Evolutionary conservation across 2,797 vertebrate genomes (phyloP).

Genomic region (Ambastaia sidthimunki): DNA sequence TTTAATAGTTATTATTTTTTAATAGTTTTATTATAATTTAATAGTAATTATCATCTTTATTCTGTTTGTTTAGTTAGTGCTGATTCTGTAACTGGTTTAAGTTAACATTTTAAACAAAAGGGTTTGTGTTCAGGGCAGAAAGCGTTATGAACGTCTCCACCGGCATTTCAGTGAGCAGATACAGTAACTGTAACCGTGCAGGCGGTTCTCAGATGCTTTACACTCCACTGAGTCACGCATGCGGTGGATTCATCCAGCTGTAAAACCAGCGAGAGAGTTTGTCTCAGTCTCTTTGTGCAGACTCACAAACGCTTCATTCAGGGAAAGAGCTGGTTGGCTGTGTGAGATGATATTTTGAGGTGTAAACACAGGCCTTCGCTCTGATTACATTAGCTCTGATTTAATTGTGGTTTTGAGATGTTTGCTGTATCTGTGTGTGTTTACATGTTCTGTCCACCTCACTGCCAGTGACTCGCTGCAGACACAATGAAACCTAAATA

Average conservation of each 20-base stretch:
- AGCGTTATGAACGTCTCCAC: background rate
- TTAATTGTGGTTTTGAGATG: slow-evolving; percentile 24
- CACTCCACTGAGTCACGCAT: slow-evolving; percentile 52
- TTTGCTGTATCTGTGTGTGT: background rate
- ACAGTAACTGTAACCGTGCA: slow-evolving; percentile 2
- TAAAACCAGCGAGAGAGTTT: slow-evolving; percentile 62
- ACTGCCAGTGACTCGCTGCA: background rate
- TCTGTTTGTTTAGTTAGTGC: too few relatives aligned
- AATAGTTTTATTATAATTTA: too few relatives aligned
- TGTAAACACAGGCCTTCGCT: slow-evolving; percentile 61
- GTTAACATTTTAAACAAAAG: background rate
- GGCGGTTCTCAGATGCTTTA: slow-evolving; percentile 15
- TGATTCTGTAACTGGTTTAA: background rate
- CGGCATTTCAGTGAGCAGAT: slow-evolving; percentile 4
- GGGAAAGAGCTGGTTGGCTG: slow-evolving; percentile 54
- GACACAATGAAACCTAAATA: background rate
- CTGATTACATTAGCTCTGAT: slow-evolving; percentile 40
- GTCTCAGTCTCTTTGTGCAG: slow-evolving; percentile 62
- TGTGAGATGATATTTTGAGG: slow-evolving; percentile 72
- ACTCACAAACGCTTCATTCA: slow-evolving; percentile 70
- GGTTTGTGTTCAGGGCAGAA: background rate
- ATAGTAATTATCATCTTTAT: background rate
- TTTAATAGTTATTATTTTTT: too few relatives aligned
- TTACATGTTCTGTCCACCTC: background rate
- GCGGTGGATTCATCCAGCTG: slow-evolving; percentile 44